A percentile compares a stretch with the other conserved stretches of the same genome.
phyloP scores from a whole-genome alignment of 2,888 invertebrate species.

The Pristionchus japonicus region DNA sequence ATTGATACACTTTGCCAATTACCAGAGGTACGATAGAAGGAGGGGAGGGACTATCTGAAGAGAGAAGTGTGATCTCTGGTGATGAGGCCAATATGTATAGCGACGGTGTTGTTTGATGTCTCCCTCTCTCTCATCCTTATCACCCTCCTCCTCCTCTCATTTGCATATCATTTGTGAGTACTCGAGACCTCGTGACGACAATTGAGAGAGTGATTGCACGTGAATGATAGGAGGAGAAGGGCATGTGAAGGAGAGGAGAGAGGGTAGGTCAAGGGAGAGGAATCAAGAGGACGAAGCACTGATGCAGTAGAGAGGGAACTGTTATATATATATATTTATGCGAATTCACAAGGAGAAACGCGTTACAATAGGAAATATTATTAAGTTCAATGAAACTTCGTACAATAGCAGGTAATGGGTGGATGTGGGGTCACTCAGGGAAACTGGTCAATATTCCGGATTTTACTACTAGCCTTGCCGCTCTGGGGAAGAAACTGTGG shows the following conservation, averaged over 20 bases:
- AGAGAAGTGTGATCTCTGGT: not conserved
- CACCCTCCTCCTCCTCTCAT: not conserved
- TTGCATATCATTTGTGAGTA: constrained; percentile 4
- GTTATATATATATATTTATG: too few species aligned
- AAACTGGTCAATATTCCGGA: too few species aligned
- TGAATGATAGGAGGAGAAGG: not conserved
- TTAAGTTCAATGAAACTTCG: too few species aligned
- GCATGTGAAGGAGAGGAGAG: not conserved
- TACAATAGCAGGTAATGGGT: too few species aligned
- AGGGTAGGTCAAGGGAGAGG: not conserved
- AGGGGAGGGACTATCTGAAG: not conserved
- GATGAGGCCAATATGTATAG: not conserved
- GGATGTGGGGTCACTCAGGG: too few species aligned
- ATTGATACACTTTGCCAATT: constrained; percentile 37
- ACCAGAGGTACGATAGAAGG: constrained; percentile 38
- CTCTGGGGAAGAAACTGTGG: too few species aligned
- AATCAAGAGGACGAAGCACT: not conserved
- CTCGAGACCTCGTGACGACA: constrained; percentile 17
- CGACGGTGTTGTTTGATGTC: not conserved
- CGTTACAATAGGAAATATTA: too few species aligned
- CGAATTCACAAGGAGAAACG: too few species aligned
- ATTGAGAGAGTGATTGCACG: not conserved
- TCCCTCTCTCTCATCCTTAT: not conserved
- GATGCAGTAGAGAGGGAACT: not conserved
- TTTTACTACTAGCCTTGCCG: too few species aligned